Evolutionary conservation across 1,140 invertebrate genomes (phyloP), one percentile per base, ranked within the genome.

Genomic region (Heliconius himera): DNA sequence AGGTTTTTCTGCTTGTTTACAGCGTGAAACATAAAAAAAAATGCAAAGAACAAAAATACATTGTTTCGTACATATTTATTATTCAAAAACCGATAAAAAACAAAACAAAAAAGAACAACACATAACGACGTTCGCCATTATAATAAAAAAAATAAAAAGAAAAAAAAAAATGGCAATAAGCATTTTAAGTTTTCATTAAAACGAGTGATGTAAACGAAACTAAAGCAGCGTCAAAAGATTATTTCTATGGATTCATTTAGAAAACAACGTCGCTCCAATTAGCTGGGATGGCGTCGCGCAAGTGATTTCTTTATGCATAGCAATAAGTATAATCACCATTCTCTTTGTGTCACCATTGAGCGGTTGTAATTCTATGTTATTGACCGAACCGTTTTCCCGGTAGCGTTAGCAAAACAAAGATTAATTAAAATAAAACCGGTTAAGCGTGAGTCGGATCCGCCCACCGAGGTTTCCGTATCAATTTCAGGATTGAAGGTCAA

Each of bases 291-390:
- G 81, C 54, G 79, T 82, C 81, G 73, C 77, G 70, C 73, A 70
- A 77, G 77, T 66, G 73, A 76, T 76, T 82, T 75, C 70, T 78
- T 79, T 76, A 79, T 79, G 78, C 77, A 77, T 51, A 46, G 74
- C 77, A 82, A 79, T 82, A 82, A 82, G 51, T 73, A 82, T 78
- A 81, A 81, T 81, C 78, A 75, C 46, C 46, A 38, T 73, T 38
- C 49, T 46, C 77, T 79, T 82, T 79, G 78, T 79, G 74, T 70
- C 49, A 54, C 26, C 56, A 73, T 56, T 46, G 71, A 54, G 46
- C 41, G 56, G 56, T 76, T 74, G 74, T 82, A 77, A 79, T 77
- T 79, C 77, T 74, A 79, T 79, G 71, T 70, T 70, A 79, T 82
- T 76, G 70, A 56, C 54, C 18, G 78, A 79, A 76, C 38, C 70